Evolutionary conservation across 2,797 vertebrate species (phyloP).

Genomic region (Buphagus erythrorhynchus): DNA sequence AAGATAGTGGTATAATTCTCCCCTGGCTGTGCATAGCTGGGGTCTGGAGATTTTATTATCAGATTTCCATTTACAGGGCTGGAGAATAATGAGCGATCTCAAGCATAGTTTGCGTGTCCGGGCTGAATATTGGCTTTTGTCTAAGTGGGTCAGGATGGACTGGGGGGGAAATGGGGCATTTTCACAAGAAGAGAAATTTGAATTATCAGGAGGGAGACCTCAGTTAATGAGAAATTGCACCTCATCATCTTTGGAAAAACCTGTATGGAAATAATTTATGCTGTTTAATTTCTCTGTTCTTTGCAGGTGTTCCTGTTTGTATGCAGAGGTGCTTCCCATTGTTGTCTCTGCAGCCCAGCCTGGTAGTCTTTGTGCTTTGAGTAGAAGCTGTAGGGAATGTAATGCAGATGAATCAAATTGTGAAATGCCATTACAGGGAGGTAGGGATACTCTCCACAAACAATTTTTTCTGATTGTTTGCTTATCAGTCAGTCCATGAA

Average conservation of each 20-base stretch:
- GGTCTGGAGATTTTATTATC: slow-evolving; percentile 21
- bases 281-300: slow-evolving; percentile 56
- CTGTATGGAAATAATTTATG: slow-evolving; percentile 27
- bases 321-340: background rate
- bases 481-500: background rate
- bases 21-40: background rate
- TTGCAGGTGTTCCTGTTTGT: slow-evolving; percentile 49
- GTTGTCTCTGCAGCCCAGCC: background rate
- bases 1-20: background rate
- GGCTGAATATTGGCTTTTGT: slow-evolving; percentile 31
- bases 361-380: background rate
- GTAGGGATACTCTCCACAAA: background rate
- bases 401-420: background rate
- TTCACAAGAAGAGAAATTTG: background rate
- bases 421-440: background rate
- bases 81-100: background rate
- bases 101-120: background rate
- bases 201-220: slow-evolving; percentile 30
- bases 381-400: background rate
- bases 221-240: slow-evolving; percentile 24
- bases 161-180: background rate
- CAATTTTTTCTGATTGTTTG: background rate
- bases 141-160: slow-evolving; percentile 49
- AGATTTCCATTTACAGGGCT: slow-evolving; percentile 2
- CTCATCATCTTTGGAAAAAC: slow-evolving; percentile 2